Evolutionary conservation across 64 coral and sea anemone species (phyloP).

Genomic region (Montipora cactus): DNA sequence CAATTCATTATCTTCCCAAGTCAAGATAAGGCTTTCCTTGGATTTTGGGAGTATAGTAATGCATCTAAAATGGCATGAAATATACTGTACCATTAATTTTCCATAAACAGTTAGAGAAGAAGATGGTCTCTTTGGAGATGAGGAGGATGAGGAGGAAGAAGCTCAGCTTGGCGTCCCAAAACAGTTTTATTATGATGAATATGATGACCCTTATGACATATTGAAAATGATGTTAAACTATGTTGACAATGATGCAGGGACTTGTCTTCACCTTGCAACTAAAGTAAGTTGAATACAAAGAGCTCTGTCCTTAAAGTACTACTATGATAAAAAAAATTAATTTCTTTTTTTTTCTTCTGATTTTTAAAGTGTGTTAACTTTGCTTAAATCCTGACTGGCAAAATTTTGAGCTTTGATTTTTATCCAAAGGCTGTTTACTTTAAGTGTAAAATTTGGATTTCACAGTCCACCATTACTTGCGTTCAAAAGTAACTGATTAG

Average conservation of each 20-base stretch:
- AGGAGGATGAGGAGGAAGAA: slow-evolving; percentile 84
- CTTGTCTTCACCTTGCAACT: slow-evolving; percentile 94
- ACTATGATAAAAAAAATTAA: too few species aligned
- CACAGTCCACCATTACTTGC: too few species aligned
- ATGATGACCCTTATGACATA: slow-evolving; percentile 96
- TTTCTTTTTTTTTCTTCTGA: too few species aligned
- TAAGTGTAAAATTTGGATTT: too few species aligned
- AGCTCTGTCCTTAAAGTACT: not conserved
- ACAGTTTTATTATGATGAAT: slow-evolving; percentile 93
- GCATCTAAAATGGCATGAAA: not conserved
- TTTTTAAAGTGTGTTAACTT: too few species aligned
- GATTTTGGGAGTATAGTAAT: too few species aligned
- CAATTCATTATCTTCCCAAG: too few species aligned
- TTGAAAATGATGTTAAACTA: slow-evolving; percentile 95
- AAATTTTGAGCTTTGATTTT: too few species aligned
- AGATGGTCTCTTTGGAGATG: slow-evolving; percentile 96
- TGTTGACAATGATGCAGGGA: slow-evolving; percentile 96
- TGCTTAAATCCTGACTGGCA: too few species aligned
- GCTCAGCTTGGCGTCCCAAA: slow-evolving; percentile 59
- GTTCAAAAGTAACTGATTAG: too few species aligned
- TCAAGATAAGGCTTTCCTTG: too few species aligned
- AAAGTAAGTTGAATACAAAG: slow-evolving; percentile 66
- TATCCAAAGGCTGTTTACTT: too few species aligned
- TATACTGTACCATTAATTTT: not conserved
- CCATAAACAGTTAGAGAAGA: slow-evolving; percentile 78